Conservation (phyloP, 53 echinoderm and acorn worm species). For the Patiria pectinifera region DNA sequence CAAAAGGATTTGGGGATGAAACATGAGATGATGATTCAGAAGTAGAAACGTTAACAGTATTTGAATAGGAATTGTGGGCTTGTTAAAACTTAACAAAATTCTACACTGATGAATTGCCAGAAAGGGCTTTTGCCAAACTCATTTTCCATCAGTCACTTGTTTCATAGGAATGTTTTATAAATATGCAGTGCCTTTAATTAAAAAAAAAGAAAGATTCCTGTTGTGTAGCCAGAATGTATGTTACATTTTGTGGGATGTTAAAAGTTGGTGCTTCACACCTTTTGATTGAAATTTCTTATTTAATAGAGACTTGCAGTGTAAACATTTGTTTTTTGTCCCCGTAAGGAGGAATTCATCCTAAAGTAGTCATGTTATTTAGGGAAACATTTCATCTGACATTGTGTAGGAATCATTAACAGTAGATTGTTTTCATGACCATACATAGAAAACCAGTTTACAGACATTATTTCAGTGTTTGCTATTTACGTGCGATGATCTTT, state of each 20-base stretch:
- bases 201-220: background rate
- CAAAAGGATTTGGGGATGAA: no score
- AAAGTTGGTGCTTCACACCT: background rate
- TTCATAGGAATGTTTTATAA: slow-evolving; percentile 31
- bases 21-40: no score
- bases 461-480: background rate
- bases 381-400: background rate
- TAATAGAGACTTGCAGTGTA: background rate
- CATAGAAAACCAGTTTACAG: background rate
- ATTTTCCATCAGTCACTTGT: background rate
- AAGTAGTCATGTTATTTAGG: background rate
- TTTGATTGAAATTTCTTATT: background rate
- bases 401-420: background rate
- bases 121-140: background rate
- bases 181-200: slow-evolving; percentile 25
- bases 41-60: no score
- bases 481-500: background rate
- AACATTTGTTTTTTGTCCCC: background rate
- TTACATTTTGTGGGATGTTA: background rate
- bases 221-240: slow-evolving; percentile 1
- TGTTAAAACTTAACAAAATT: background rate
- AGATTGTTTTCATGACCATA: background rate
- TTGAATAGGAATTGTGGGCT: background rate
- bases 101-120: background rate
- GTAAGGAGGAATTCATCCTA: background rate